Evolutionary conservation across 2,888 invertebrate species (phyloP).

Genomic region (Dasypogon diadema): DNA sequence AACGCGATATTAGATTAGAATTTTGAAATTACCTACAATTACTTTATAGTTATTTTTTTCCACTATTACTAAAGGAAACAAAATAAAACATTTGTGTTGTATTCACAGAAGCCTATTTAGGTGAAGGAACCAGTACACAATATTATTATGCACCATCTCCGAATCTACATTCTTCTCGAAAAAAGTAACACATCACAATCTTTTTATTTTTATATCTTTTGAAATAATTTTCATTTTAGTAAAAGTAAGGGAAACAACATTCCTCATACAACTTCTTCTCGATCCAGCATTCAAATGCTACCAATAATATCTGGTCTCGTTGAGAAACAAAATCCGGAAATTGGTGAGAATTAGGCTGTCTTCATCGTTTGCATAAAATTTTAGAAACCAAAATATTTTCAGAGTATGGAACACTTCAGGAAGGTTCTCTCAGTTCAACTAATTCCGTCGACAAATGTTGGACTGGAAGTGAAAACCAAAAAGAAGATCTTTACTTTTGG

Average conservation of each 20-base stretch:
- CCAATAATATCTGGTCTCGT: slow-evolving; percentile 68
- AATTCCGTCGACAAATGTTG: slow-evolving; percentile 67
- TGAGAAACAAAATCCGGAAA: slow-evolving; percentile 67
- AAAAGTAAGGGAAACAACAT: slow-evolving; percentile 60
- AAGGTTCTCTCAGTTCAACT: slow-evolving; percentile 77
- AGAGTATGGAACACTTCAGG: slow-evolving; percentile 83
- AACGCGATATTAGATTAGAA: too few relatives aligned
- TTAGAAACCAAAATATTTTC: neutral
- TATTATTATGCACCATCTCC: slow-evolving; percentile 63
- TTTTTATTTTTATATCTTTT: neutral
- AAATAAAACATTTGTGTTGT: too few relatives aligned
- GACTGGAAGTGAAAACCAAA: slow-evolving; percentile 70
- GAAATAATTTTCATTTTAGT: neutral
- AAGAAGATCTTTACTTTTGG: slow-evolving; percentile 95
- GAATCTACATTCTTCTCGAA: slow-evolving; percentile 64
- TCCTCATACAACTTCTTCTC: slow-evolving; percentile 67
- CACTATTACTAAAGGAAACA: too few relatives aligned
- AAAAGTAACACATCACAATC: slow-evolving; percentile 62
- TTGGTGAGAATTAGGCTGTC: slow-evolving; percentile 62
- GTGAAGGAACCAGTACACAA: slow-evolving; percentile 58
- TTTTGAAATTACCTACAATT: too few relatives aligned
- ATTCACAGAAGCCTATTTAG: too few relatives aligned
- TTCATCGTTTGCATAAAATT: too few relatives aligned
- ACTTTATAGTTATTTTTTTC: too few relatives aligned
- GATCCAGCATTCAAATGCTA: slow-evolving; percentile 69